Conservation (phyloP, 53 echinoderm and acorn worm genomes). For the Temnopleurus reevesii region DNA sequence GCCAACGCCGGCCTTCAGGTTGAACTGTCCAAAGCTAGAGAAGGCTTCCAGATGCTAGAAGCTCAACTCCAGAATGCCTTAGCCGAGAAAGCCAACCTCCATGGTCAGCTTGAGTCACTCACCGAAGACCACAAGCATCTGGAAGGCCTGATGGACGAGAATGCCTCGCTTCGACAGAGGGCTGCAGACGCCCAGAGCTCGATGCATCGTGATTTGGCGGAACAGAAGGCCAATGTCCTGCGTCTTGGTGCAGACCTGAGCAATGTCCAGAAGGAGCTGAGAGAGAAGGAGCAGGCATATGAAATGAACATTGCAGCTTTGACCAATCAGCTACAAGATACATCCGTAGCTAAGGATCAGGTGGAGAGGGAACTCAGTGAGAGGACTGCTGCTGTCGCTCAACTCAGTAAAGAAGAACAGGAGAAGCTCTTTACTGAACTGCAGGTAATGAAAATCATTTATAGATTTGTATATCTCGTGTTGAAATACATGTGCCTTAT, state of each 20-base stretch:
- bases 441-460: constrained; percentile 7
- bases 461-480: no score
- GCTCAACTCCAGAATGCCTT: constrained; percentile 76
- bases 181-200: constrained; percentile 84
- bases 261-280: constrained; percentile 75
- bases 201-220: constrained; percentile 81
- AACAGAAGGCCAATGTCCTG: constrained; percentile 80
- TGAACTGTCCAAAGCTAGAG: constrained; percentile 65
- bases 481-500: no score
- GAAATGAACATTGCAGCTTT: constrained; percentile 61
- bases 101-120: constrained; percentile 93
- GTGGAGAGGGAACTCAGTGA: constrained; percentile 68
- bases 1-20: constrained; percentile 64
- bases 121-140: constrained; percentile 80
- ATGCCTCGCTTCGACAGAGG: constrained; percentile 77
- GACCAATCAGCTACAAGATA: constrained; percentile 69
- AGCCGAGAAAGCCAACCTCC: constrained; percentile 87
- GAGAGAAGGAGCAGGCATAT: constrained; percentile 71
- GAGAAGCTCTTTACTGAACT: constrained; percentile 65
- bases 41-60: constrained; percentile 69
- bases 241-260: constrained; percentile 81
- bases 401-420: constrained; percentile 76
- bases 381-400: constrained; percentile 56
- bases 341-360: constrained; percentile 68
- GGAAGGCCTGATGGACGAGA: constrained; percentile 77